These are phyloP conservation scores for Typhlichthys subterraneus DNA, from an alignment of 2,797 vertebrate genomes.

Conservation along the genomic window DNA sequence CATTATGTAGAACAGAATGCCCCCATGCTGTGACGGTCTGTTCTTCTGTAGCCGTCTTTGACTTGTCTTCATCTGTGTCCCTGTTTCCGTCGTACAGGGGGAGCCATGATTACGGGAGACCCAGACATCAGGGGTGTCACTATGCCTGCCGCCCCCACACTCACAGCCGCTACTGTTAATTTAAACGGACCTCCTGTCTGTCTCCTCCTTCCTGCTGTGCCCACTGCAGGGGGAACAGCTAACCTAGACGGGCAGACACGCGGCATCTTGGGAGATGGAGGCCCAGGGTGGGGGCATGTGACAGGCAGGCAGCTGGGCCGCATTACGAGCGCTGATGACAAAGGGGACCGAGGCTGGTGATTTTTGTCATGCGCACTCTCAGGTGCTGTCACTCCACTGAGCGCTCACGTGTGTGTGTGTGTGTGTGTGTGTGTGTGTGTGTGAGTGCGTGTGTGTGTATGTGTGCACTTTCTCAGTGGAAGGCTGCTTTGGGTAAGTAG, in stretches of 20 bases:
- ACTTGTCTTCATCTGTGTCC: neutral
- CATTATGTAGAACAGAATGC: constrained; percentile 58
- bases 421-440: constrained; percentile 16
- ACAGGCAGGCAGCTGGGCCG: constrained; percentile 58
- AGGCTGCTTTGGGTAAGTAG: constrained; percentile 44
- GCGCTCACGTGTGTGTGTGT: neutral
- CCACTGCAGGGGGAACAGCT: constrained; percentile 30
- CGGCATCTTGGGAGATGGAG: constrained; percentile 45
- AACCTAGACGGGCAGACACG: constrained; percentile 13
- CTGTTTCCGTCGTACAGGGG: constrained; percentile 27
- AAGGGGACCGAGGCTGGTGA: constrained; percentile 51
- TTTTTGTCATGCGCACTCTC: constrained; percentile 37
- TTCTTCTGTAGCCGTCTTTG: constrained; percentile 27
- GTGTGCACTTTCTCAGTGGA: constrained; percentile 28
- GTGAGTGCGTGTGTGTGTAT: constrained; percentile 12
- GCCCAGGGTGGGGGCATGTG: constrained; percentile 18
- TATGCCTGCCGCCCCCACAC: constrained; percentile 20
- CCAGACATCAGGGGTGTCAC: constrained; percentile 16
- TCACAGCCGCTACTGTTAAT: constrained; percentile 12
- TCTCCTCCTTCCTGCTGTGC: constrained; percentile 19
- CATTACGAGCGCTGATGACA: constrained; percentile 57
- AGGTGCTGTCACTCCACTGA: constrained; percentile 54
- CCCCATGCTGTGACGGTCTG: constrained; percentile 42
- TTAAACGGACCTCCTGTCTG: neutral
- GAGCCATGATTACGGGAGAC: constrained; percentile 41